phyloP scores from a whole-genome alignment of 2,113 vertebrate genomes.

The Ophiodon elongatus region DNA sequence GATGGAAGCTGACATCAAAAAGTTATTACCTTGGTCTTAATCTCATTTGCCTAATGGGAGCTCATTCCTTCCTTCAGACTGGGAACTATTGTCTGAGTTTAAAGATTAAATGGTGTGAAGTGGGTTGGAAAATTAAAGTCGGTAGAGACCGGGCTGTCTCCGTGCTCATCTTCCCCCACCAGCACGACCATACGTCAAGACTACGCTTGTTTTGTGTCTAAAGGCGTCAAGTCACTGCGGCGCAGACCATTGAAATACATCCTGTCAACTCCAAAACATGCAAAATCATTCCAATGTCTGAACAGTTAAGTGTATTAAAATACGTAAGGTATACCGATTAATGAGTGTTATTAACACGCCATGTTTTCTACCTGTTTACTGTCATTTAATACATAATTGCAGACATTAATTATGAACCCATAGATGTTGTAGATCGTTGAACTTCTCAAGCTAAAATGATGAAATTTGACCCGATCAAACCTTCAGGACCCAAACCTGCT shows the following conservation, averaged over 20 bases:
- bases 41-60: conserved; percentile 66
- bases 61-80: conserved; percentile 29
- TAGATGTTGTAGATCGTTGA: not conserved
- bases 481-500: conserved; percentile 3
- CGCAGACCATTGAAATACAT: conserved; percentile 11
- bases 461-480: not conserved
- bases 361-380: not conserved
- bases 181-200: conserved; percentile 9
- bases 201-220: conserved; percentile 3
- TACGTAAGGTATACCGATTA: not conserved
- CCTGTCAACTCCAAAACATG: not conserved
- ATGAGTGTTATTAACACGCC: not conserved
- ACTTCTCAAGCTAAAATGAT: not conserved
- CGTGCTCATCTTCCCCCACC: conserved; percentile 1
- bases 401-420: not conserved
- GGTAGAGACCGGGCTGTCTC: not conserved
- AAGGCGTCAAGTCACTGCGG: conserved; percentile 38
- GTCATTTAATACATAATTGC: not conserved
- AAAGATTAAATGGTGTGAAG: conserved; percentile 54
- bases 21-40: conserved; percentile 53
- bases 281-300: not conserved
- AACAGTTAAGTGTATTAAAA: not conserved
- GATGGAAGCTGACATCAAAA: conserved; percentile 43
- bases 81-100: conserved; percentile 24
- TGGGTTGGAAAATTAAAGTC: conserved; percentile 64